phyloP scores from a whole-genome alignment of 2,797 vertebrate species.

The Peromyscus eremicus region DNA sequence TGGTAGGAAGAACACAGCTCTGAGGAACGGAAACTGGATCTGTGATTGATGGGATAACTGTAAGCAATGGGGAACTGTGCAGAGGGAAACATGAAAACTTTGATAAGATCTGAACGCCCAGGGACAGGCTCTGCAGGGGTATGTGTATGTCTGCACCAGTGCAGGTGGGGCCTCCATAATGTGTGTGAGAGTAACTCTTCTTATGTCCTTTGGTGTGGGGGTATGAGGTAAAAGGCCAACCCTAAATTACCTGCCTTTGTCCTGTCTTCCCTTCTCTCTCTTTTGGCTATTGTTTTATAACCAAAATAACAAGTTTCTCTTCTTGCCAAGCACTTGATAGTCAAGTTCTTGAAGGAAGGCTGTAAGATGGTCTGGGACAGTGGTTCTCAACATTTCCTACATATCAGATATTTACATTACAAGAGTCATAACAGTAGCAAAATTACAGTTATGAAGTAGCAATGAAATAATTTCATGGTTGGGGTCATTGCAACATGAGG shows the following conservation, averaged over 20 bases:
- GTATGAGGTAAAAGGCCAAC: not conserved
- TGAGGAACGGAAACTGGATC: slow-evolving; percentile 12
- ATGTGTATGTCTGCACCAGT: not conserved
- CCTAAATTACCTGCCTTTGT: not conserved
- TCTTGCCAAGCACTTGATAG: not conserved
- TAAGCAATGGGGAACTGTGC: not conserved
- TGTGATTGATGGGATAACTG: not conserved
- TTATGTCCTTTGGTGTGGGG: not conserved
- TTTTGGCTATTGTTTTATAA: not conserved
- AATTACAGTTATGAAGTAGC: not conserved
- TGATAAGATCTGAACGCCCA: not conserved
- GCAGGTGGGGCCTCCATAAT: not conserved
- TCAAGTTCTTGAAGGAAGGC: not conserved
- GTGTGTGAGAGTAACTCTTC: not conserved
- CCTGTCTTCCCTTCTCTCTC: not conserved
- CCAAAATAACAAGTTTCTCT: not conserved
- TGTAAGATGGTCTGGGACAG: no score
- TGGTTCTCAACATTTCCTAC: not conserved
- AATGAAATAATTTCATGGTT: not conserved
- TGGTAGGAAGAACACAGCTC: not conserved
- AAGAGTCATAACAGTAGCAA: not conserved
- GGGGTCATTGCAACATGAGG: not conserved
- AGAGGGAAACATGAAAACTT: not conserved
- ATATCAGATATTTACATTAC: not conserved
- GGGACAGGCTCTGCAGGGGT: not conserved